Conservation (phyloP, 2,888 invertebrate genomes). For the Dasypolia templi region DNA sequence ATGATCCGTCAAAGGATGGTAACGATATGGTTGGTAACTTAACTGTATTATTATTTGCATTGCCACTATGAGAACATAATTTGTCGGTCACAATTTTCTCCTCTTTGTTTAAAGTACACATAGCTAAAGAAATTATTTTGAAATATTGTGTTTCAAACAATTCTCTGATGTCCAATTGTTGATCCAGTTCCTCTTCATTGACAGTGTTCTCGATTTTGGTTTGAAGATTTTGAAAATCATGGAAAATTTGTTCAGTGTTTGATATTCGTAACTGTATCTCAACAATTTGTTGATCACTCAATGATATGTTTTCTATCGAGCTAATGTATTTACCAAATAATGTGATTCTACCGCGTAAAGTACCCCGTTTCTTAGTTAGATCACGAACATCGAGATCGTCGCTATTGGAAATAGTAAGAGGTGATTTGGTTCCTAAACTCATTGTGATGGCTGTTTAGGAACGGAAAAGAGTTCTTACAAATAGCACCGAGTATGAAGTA, state of each 20-base stretch:
- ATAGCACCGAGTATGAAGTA: no score
- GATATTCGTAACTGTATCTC: constrained; percentile 1
- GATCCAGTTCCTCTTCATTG: neutral
- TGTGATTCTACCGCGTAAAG: neutral
- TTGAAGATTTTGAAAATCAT: constrained; percentile 2
- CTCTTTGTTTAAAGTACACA: neutral
- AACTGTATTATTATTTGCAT: neutral
- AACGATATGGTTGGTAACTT: constrained; percentile 19
- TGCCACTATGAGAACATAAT: neutral
- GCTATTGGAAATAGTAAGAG: neutral
- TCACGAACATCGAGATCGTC: constrained; percentile 2
- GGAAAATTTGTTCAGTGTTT: constrained; percentile 3
- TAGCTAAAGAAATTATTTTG: constrained; percentile 5
- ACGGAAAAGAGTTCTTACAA: neutral
- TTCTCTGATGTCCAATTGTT: no score
- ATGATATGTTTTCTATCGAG: neutral
- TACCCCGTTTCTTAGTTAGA: neutral
- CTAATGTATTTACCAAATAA: neutral
- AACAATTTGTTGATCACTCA: constrained; percentile 2
- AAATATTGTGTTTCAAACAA: constrained; percentile 5
- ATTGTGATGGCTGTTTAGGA: neutral
- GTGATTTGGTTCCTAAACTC: neutral
- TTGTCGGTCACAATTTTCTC: neutral
- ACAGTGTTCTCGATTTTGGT: neutral
- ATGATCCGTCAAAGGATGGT: no score